Conservation (phyloP, 2,113 vertebrate genomes). For the Crotalus viridis region DNA sequence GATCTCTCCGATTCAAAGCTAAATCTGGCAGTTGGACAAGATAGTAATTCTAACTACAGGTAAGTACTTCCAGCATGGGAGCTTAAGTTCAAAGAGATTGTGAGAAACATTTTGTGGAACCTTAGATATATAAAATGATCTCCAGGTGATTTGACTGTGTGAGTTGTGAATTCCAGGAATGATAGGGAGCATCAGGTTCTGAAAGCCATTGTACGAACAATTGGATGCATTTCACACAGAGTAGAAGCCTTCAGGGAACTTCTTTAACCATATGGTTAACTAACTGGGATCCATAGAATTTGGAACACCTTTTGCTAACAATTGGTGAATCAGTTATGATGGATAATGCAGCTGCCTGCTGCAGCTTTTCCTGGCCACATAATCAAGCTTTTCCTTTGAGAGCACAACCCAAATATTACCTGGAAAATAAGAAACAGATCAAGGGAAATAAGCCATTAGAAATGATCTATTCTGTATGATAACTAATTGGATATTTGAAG, state of each 20-base stretch:
- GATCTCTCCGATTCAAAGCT: not conserved
- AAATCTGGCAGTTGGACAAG: not conserved
- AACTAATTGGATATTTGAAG: no score
- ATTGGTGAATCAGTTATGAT: not conserved
- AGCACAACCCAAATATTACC: not conserved
- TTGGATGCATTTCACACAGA: not conserved
- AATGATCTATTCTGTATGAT: not conserved
- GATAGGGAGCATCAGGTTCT: not conserved
- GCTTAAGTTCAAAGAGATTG: not conserved
- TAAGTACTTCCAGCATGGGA: not conserved
- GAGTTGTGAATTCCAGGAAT: not conserved
- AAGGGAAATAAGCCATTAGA: not conserved
- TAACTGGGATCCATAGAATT: not conserved
- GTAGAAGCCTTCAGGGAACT: not conserved
- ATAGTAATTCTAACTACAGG: not conserved
- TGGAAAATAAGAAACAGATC: not conserved
- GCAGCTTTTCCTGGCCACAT: not conserved
- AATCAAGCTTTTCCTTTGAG: not conserved
- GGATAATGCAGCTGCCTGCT: not conserved
- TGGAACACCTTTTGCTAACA: not conserved
- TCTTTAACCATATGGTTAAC: not conserved
- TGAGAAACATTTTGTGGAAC: not conserved
- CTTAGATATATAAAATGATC: not conserved
- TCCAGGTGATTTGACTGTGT: not conserved
- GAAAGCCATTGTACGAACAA: not conserved